phyloP scores from a whole-genome alignment of 1,140 invertebrate genomes.

The Chironomus striatipennis region DNA sequence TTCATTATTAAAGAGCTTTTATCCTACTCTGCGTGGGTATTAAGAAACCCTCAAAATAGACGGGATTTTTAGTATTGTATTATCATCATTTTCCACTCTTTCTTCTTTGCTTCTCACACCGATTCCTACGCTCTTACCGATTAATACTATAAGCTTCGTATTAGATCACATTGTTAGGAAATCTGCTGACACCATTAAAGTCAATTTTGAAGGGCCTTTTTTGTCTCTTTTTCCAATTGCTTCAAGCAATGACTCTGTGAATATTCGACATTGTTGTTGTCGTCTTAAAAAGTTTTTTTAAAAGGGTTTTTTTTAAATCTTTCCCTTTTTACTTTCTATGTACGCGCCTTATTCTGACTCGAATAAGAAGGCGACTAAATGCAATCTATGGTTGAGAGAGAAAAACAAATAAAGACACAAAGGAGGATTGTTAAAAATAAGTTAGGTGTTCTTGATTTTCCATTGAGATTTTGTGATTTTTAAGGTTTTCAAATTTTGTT shows the following conservation, averaged over 20 bases:
- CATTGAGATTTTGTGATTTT: no score
- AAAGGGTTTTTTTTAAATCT: background rate
- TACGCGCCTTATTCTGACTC: background rate
- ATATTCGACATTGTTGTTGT: background rate
- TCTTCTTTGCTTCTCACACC: background rate
- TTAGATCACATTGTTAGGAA: constrained; percentile 1
- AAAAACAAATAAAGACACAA: no score
- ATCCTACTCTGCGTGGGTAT: background rate
- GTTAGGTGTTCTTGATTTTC: no score
- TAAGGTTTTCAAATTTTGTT: no score
- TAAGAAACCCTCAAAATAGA: background rate
- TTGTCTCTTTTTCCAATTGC: background rate
- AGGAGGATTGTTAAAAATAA: no score
- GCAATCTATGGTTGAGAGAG: no score
- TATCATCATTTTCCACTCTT: background rate
- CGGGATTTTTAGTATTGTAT: background rate
- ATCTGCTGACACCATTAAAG: constrained; percentile 7
- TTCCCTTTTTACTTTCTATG: background rate
- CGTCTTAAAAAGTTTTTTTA: background rate
- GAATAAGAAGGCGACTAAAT: no score
- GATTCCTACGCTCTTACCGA: background rate
- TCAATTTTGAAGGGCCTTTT: constrained; percentile 7
- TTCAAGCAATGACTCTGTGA: background rate
- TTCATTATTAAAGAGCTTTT: no score
- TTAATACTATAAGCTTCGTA: constrained; percentile 1